phyloP scores from a whole-genome alignment of 2,797 vertebrate genomes.

The Cuculus canorus region DNA sequence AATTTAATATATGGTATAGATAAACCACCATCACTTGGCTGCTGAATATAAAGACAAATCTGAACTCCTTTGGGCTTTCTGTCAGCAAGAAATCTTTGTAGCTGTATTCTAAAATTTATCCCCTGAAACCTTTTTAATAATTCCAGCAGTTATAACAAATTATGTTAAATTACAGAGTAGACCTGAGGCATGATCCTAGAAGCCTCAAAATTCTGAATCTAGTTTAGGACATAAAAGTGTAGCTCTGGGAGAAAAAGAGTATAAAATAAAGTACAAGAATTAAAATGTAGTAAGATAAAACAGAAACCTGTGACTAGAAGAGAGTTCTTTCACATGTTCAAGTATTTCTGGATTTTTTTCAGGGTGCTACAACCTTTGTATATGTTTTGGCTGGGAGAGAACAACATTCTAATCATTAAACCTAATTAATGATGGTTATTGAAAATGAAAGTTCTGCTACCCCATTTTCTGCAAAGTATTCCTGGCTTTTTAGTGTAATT shows the following conservation, averaged over 20 bases:
- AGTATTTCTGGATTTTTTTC: not conserved
- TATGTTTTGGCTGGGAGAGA: not conserved
- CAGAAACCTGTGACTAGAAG: not conserved
- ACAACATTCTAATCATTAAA: not conserved
- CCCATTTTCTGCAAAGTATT: not conserved
- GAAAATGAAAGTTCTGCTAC: not conserved
- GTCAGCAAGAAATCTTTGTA: constrained; percentile 15
- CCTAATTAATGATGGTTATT: not conserved
- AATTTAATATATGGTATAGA: not conserved
- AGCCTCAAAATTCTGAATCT: not conserved
- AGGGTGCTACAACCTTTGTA: not conserved
- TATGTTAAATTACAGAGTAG: constrained; percentile 8
- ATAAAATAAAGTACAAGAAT: not conserved
- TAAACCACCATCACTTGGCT: not conserved
- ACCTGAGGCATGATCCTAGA: not conserved
- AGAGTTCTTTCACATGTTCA: not conserved
- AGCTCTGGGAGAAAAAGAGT: not conserved
- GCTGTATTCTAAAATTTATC: not conserved
- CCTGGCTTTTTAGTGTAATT: not conserved
- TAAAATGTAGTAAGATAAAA: not conserved
- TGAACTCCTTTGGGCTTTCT: not conserved
- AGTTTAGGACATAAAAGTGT: constrained; percentile 40
- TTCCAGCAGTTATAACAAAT: constrained; percentile 24
- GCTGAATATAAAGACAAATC: constrained; percentile 28
- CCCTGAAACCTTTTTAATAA: constrained; percentile 38